Percentiles rank a stretch among this genome's conserved stretches.
These are phyloP conservation scores for Sander vitreus DNA, from an alignment of 2,113 vertebrate genomes.

Conservation along the genomic window DNA sequence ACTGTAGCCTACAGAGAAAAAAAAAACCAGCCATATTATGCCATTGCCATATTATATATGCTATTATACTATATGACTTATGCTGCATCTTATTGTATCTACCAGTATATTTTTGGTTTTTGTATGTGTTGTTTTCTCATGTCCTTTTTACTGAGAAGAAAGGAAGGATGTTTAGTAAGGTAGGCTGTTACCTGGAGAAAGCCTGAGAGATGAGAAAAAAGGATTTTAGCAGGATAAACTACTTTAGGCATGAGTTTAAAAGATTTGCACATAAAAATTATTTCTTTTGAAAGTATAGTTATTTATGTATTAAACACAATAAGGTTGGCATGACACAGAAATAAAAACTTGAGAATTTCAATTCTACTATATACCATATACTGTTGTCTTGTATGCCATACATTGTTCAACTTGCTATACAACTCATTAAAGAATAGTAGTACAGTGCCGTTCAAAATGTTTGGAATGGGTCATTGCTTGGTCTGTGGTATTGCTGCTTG, in stretches of 20 bases:
- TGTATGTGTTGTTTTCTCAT: not conserved
- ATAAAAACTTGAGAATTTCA: not conserved
- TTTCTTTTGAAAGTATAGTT: not conserved
- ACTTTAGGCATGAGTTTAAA: not conserved
- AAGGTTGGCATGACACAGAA: not conserved
- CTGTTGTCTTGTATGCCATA: not conserved
- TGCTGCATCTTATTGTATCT: not conserved
- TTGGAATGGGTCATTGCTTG: too few relatives aligned
- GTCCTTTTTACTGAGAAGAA: not conserved
- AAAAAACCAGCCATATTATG: not conserved
- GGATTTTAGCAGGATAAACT: not conserved
- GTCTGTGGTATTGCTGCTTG: too few relatives aligned
- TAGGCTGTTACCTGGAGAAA: not conserved
- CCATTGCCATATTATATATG: not conserved
- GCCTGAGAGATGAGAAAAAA: not conserved
- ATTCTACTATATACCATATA: too few relatives aligned
- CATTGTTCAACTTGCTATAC: not conserved
- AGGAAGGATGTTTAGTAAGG: not conserved
- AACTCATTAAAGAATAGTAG: not conserved
- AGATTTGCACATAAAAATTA: not conserved
- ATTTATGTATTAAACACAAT: not conserved
- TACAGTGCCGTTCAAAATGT: too few relatives aligned
- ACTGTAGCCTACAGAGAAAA: conserved; percentile 13
- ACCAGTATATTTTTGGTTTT: not conserved
- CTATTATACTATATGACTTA: not conserved